phyloP scores from a whole-genome alignment of 2,113 vertebrate genomes.

The Corythoichthys haematopterus region DNA sequence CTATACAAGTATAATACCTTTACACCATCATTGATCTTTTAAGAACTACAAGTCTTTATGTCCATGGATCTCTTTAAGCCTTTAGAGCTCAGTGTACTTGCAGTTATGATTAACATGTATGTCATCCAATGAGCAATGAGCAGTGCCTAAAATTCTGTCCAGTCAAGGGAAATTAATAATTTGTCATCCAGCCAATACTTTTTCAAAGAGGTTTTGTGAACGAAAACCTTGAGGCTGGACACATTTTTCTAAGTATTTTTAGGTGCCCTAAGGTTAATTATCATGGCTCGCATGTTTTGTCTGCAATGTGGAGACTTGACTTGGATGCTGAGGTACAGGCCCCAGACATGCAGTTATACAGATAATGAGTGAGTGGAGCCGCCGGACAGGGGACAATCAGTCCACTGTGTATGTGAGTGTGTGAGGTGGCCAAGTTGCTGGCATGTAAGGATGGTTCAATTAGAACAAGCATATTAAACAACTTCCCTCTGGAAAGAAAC shows the following conservation, averaged over 20 bases:
- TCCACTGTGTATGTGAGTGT: constrained; percentile 41
- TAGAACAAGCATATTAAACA: background rate
- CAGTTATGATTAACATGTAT: background rate
- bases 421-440: background rate
- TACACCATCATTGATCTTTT: no score
- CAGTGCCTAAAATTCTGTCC: background rate
- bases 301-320: constrained; percentile 32
- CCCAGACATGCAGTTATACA: constrained; percentile 58
- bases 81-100: background rate
- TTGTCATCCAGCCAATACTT: background rate
- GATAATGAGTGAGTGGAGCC: constrained; percentile 65
- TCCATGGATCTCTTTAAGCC: background rate
- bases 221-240: background rate
- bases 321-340: constrained; percentile 37
- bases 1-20: no score
- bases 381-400: constrained; percentile 54
- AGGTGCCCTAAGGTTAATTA: constrained; percentile 31
- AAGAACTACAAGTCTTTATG: no score
- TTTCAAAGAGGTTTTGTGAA: background rate
- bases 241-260: background rate
- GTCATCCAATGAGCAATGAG: background rate
- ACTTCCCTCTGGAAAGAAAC: constrained; percentile 32
- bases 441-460: background rate
- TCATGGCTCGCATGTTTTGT: constrained; percentile 51
- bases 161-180: background rate